Evolutionary conservation across 2,113 vertebrate genomes (phyloP).

Genomic region (Aegithalos caudatus): DNA sequence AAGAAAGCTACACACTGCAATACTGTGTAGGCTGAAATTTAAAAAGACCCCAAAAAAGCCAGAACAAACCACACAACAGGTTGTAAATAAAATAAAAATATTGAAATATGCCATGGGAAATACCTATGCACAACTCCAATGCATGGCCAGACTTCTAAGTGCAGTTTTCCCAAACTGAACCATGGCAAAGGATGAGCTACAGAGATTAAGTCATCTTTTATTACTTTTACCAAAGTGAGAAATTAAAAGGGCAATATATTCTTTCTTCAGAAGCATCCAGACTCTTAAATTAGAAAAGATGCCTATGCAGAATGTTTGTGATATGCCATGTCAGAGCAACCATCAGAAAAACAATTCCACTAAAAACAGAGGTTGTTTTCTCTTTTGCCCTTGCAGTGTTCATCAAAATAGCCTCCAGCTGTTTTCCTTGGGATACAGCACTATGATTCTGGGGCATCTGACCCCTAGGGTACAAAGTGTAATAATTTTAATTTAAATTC

Average conservation of each 20-base stretch:
- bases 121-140: background rate
- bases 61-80: background rate
- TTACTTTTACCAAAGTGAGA: background rate
- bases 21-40: background rate
- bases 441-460: background rate
- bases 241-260: background rate
- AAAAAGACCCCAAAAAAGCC: background rate
- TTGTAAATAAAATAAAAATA: background rate
- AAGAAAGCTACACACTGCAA: background rate
- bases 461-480: background rate
- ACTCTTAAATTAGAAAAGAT: background rate
- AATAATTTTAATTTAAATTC: conserved; percentile 22
- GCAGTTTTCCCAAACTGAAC: background rate
- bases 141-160: background rate
- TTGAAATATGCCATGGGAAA: background rate
- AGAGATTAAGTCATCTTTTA: background rate
- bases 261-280: background rate
- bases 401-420: background rate
- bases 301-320: background rate
- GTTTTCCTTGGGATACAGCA: background rate
- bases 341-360: background rate
- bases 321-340: background rate
- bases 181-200: background rate
- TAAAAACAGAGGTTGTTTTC: background rate
- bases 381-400: background rate